Evolutionary conservation across 2,797 vertebrate genomes (phyloP), one percentile per base, ranked within the genome.

Genomic region (Aselliscus stoliczkanus): DNA sequence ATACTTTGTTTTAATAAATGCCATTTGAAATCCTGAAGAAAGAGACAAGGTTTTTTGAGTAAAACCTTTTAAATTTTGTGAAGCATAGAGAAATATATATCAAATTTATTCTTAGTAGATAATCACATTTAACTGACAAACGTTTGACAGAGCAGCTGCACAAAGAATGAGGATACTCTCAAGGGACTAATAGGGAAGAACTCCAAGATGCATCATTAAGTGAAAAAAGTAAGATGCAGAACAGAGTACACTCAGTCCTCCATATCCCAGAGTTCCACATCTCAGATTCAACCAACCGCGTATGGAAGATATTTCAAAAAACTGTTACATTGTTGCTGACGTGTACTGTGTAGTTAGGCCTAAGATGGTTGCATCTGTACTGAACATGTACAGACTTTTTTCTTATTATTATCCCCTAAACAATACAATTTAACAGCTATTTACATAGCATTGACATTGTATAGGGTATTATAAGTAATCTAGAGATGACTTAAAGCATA

Each of bases 121-220:
- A 79, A 81, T 90, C 44, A 94, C 69, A 81, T 21, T n/a, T 80
- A 89, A 89, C 13, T 93, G 37, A 93, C 39, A 83, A 77, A 65
- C 67, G 42, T 72, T 93, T 95, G 54, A 65, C 47, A 56, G 13
- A 15, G 31, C 23, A 83, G 44, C 37, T 29, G 18, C 2, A 39
- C 5, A n/a, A n/a, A 76, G 42, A 67, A 77, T 70, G 23, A 92
- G 47, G 39, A 34, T 75, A 29, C 6, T 54, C 4, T 62, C 29
- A 44, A 69, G 75, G 6, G 31, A 42, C 5, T 31, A 81, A 42
- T 9, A 27, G 4, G 44, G 1, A 58, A 17, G 31, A 77, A 50
- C 23, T 56, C n/a, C 6, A 88, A 54, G 52, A 50, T 10, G 73
- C 3, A 31, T 29, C 29, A 34, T 27, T 31, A 79, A 62, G 23